These are phyloP conservation scores for Falco punctatus DNA, from an alignment of 2,113 vertebrate genomes.

Conservation along the genomic window DNA sequence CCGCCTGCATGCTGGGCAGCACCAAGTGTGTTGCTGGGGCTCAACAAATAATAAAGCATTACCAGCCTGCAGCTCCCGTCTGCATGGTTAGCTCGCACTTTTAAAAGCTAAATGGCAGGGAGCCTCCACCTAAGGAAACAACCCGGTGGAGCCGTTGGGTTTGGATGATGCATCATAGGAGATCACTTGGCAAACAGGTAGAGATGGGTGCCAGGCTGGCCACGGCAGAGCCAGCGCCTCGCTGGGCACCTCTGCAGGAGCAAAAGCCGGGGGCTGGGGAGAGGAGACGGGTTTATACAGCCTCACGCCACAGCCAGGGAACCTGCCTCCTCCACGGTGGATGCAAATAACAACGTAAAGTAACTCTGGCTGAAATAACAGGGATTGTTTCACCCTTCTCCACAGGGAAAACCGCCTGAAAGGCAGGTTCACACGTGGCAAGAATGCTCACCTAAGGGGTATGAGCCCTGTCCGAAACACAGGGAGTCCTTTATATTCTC, in stretches of 20 bases:
- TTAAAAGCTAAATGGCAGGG: neutral
- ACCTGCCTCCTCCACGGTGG: neutral
- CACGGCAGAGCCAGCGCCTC: neutral
- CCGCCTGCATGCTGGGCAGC: neutral
- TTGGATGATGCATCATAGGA: neutral
- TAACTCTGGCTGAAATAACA: neutral
- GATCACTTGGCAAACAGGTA: neutral
- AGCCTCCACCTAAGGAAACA: neutral
- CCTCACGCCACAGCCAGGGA: neutral
- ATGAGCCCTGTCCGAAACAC: neutral
- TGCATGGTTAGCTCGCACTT: fast-evolving
- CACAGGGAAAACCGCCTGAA: neutral
- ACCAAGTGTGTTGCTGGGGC: neutral
- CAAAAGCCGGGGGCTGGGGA: neutral
- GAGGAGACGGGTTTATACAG: neutral
- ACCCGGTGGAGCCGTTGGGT: neutral
- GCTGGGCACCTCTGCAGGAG: neutral
- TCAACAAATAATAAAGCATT: neutral
- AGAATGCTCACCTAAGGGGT: neutral
- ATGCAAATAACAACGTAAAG: neutral
- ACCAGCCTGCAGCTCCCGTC: neutral
- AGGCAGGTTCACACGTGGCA: neutral
- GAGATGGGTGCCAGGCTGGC: neutral
- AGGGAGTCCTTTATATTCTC: neutral
- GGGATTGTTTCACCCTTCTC: neutral